Percentiles rank a stretch among this genome's conserved stretches.
These are phyloP conservation scores for Pteropus rufus DNA, from an alignment of 2,797 vertebrate genomes.

Conservation along the genomic window DNA sequence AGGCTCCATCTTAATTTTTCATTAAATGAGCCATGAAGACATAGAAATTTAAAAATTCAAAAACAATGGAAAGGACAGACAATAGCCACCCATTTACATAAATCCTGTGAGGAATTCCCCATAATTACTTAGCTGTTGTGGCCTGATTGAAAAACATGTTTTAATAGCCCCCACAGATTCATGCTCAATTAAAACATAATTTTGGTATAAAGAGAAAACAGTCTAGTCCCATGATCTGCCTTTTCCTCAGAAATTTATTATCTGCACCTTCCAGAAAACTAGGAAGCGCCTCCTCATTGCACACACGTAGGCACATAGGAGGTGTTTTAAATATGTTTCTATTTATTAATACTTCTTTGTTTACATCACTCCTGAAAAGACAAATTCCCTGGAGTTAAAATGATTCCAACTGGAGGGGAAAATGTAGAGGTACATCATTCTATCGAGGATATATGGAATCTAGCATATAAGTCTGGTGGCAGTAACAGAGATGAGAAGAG, in stretches of 20 bases:
- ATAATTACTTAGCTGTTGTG: constrained; percentile 37
- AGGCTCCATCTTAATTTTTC: neutral
- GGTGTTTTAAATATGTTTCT: neutral
- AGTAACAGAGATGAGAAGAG: neutral
- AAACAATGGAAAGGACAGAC: constrained; percentile 43
- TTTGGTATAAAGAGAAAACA: constrained; percentile 11
- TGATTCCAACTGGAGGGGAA: neutral
- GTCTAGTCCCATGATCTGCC: neutral
- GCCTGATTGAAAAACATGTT: constrained; percentile 28
- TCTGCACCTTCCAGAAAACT: neutral
- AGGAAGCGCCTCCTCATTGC: neutral
- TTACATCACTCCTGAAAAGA: neutral
- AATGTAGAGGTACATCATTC: neutral
- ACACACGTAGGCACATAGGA: neutral
- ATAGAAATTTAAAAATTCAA: constrained; percentile 44
- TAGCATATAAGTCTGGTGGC: neutral
- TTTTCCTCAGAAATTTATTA: neutral
- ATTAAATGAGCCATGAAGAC: constrained; percentile 36
- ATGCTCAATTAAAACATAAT: constrained; percentile 39
- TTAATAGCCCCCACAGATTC: neutral
- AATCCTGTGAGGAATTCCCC: constrained; percentile 41
- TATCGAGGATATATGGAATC: neutral
- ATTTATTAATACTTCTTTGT: neutral
- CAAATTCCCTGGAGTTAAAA: neutral
- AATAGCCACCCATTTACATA: constrained; percentile 17